These are phyloP conservation scores for Lepus townsendii DNA, from an alignment of 2,797 vertebrate species.

Conservation along the genomic window DNA sequence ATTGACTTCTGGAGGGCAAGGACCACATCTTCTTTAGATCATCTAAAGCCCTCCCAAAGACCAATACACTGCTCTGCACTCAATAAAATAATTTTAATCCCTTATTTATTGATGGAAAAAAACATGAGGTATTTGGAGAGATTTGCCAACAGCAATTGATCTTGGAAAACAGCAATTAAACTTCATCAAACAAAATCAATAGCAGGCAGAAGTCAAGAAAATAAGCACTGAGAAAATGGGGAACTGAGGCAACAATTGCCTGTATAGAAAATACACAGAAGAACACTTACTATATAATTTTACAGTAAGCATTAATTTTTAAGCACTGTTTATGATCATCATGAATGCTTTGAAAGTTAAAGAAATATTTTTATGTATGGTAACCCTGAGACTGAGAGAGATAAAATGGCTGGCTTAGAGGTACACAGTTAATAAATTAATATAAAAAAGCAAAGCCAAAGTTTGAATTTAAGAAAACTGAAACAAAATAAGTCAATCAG, in stretches of 20 bases:
- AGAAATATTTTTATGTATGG: background rate
- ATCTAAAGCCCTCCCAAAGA: conserved; percentile 60
- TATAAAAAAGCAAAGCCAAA: conserved; percentile 41
- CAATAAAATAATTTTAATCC: conserved; percentile 80
- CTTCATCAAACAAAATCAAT: conserved; percentile 70
- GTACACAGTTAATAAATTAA: conserved; percentile 30
- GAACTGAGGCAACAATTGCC: conserved; percentile 46
- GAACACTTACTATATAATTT: conserved; percentile 37
- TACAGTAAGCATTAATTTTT: conserved; percentile 44
- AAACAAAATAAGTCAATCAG: background rate
- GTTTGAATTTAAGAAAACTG: background rate
- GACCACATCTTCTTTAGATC: conserved; percentile 55
- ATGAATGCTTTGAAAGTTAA: background rate
- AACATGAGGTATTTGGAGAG: conserved; percentile 68
- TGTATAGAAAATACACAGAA: background rate
- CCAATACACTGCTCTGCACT: conserved; percentile 64
- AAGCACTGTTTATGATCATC: background rate
- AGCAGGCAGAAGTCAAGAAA: conserved; percentile 54
- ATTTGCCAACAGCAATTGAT: conserved; percentile 74
- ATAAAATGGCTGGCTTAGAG: conserved; percentile 42
- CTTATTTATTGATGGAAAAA: conserved; percentile 75
- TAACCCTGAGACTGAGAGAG: conserved; percentile 11
- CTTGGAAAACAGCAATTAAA: conserved; percentile 77
- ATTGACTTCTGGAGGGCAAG: conserved; percentile 61
- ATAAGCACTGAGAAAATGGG: conserved; percentile 54